phyloP scores from a whole-genome alignment of 1,140 invertebrate species.

The Paralvinella palmiformis region DNA sequence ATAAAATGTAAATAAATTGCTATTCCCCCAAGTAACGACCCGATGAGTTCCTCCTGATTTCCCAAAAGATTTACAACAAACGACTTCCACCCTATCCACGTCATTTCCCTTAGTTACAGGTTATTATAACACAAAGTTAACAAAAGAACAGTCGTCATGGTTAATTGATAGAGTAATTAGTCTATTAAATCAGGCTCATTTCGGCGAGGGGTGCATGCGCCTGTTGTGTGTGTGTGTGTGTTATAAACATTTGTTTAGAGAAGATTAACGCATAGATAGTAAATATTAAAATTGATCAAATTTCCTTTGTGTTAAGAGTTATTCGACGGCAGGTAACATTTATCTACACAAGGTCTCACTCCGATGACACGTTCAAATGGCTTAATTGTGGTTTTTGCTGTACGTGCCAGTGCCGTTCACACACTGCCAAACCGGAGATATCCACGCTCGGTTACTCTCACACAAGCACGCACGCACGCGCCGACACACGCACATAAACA shows the following conservation, averaged over 20 bases:
- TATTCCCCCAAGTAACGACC: background rate
- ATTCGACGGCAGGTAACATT: background rate
- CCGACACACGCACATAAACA: background rate
- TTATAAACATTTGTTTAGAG: no score
- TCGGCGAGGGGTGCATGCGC: no score
- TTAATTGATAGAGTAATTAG: background rate
- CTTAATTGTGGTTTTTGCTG: no score
- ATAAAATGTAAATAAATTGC: background rate
- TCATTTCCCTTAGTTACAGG: background rate
- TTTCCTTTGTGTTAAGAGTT: background rate
- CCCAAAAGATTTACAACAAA: no score
- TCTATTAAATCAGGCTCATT: background rate
- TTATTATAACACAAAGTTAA: background rate
- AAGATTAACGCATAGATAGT: no score
- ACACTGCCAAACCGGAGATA: background rate
- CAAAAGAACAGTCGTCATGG: background rate
- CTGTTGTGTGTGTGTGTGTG: no score
- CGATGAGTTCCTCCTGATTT: background rate
- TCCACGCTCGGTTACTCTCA: background rate
- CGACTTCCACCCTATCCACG: background rate
- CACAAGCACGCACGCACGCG: background rate
- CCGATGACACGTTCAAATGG: background rate
- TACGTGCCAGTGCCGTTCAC: no score
- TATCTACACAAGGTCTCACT: background rate
- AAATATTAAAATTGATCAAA: background rate